phyloP scores from a whole-genome alignment of 1,140 invertebrate species.

The Elymnias hypermnestra region DNA sequence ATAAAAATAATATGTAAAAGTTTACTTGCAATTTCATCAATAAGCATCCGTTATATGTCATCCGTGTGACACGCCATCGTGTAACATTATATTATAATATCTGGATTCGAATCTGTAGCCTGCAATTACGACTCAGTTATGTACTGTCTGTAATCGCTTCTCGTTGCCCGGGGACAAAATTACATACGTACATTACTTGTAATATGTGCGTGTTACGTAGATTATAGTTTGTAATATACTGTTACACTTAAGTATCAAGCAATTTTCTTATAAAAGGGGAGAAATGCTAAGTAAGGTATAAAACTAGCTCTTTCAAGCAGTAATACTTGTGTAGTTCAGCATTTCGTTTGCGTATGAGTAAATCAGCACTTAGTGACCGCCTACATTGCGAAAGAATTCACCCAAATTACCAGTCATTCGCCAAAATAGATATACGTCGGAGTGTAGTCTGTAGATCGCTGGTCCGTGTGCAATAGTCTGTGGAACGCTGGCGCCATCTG shows the following conservation, averaged over 20 bases:
- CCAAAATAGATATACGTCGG: too few species aligned
- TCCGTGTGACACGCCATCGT: neutral
- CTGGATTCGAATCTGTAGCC: neutral
- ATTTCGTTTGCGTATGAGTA: too few species aligned
- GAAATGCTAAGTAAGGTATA: neutral
- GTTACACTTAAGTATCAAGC: neutral
- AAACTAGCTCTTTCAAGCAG: too few species aligned
- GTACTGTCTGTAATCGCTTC: constrained; percentile 3
- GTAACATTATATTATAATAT: neutral
- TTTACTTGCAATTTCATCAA: too few species aligned
- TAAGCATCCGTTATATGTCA: neutral
- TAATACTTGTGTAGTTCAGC: too few species aligned
- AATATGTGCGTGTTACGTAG: constrained; percentile 1
- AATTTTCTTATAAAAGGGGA: neutral
- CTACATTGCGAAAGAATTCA: too few species aligned
- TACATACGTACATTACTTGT: neutral
- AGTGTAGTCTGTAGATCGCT: too few species aligned
- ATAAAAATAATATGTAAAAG: too few species aligned
- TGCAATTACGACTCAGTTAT: constrained; percentile 1
- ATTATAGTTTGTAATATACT: neutral
- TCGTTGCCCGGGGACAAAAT: constrained; percentile 4
- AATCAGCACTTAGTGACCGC: too few species aligned
- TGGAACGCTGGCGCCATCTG: too few species aligned
- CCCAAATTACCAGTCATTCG: too few species aligned
- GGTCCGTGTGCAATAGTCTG: too few species aligned